Evolutionary conservation across 2,797 vertebrate genomes (phyloP), one percentile per base, ranked within the genome.

Genomic region (Menidia menidia): DNA sequence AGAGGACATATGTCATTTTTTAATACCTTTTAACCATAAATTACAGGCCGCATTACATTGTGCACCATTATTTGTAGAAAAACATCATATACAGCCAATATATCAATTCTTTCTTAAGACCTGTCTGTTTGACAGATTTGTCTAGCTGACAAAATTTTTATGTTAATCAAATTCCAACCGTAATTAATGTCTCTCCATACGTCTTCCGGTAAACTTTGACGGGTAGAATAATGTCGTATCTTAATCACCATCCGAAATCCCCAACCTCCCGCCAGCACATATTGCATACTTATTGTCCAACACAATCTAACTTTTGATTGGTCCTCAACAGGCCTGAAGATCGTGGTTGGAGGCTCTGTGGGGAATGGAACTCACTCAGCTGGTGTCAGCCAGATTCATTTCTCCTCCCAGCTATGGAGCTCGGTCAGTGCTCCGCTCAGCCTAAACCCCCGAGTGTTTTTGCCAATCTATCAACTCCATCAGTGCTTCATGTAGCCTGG

Each of bases 401-500:
- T 83, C 77, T 71, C 75, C 83, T 77, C 68, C 67, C 62, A 77
- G 78, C 60, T 33, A 62, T 54, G 65, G 62, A 70, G 68, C 83
- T 80, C 60, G 63, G 81, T 90, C 85, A 86, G 83, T 11, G 30
- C 60, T 79, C 71, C 35, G 69, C 82, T 85, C 77, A 77, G 78
- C 83, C 76, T 64, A 78, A 83, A 77, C 71, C 85, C 80, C 77
- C 66, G 45, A 64, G 83, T 58, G 19, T 73, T 80, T 73, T 32
- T 59, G 45, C 78, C 86, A 86, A 89, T 89, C 84, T 88, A 88
- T 87, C 84, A 91, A 80, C 77, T 92, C 86, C 85, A 90, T 92
- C 91, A 88, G 90, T 77, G 79, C 83, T 90, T 87, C 78, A 80
- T 86, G 85, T 69, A 70, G 83, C 91, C 89, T 80, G 67, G 65